Evolutionary conservation across 2,113 vertebrate species (phyloP).

Genomic region (Theropithecus gelada): DNA sequence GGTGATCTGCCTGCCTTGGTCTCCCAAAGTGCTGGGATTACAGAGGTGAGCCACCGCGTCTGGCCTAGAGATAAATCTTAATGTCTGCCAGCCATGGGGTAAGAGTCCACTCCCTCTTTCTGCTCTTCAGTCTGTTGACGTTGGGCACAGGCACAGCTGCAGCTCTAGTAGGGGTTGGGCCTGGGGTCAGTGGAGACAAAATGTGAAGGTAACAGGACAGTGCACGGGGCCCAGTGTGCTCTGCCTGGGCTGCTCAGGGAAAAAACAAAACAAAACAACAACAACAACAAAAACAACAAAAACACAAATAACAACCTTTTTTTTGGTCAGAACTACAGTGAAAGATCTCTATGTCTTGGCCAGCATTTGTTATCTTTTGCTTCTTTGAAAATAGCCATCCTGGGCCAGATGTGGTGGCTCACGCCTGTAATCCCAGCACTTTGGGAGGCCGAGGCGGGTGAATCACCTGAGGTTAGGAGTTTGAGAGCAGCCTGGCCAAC

Average conservation of each 20-base stretch:
- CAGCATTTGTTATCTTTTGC: neutral
- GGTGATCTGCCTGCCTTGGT: too few species aligned
- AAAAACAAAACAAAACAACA: neutral
- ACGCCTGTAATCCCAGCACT: neutral
- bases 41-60: too few species aligned
- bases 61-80: neutral
- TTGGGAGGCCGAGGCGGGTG: neutral
- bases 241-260: neutral
- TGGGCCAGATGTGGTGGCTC: neutral
- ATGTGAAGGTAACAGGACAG: neutral
- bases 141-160: fast-evolving
- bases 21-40: too few species aligned
- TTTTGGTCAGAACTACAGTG: neutral
- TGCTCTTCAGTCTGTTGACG: neutral
- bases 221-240: too few species aligned
- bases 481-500: neutral
- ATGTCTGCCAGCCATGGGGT: neutral
- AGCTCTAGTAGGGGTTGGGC: neutral
- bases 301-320: neutral
- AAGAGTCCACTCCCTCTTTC: neutral
- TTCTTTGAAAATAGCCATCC: neutral
- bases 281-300: too few species aligned
- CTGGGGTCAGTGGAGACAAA: neutral
- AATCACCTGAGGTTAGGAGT: neutral
- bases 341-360: neutral